Evolutionary conservation across 2,797 vertebrate species (phyloP).

Genomic region (Trachurus trachurus): DNA sequence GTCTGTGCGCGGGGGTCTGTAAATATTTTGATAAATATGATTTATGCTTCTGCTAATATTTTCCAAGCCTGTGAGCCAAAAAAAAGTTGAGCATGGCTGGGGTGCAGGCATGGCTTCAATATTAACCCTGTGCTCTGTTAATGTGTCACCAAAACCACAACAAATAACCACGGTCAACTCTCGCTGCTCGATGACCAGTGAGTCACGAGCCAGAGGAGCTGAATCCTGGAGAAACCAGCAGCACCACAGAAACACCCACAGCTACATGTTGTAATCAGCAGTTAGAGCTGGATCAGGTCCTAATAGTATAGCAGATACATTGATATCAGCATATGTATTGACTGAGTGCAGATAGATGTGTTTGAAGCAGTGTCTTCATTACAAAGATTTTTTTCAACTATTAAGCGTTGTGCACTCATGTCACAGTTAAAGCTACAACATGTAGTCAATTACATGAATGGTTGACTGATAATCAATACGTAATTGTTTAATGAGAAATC

Average conservation of each 20-base stretch:
- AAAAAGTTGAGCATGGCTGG: constrained; percentile 44
- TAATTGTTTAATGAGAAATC: not conserved
- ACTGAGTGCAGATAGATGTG: not conserved
- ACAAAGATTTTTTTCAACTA: no score
- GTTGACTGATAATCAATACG: not conserved
- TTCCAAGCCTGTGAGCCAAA: constrained; percentile 81
- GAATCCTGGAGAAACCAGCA: constrained; percentile 35
- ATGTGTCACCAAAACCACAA: constrained; percentile 62
- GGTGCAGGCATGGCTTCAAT: constrained; percentile 72
- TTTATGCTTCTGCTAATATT: constrained; percentile 84
- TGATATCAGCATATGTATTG: not conserved
- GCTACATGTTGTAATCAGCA: constrained; percentile 38
- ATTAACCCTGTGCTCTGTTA: constrained; percentile 65
- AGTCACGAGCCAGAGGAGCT: constrained; percentile 47
- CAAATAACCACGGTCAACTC: constrained; percentile 29
- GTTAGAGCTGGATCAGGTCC: not conserved
- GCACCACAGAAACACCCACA: constrained; percentile 21
- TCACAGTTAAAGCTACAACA: not conserved
- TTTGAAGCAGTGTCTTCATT: no score
- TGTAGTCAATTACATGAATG: not conserved
- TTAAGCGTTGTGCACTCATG: no score
- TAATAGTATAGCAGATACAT: not conserved
- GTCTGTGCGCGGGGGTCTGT: constrained; percentile 64
- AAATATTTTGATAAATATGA: constrained; percentile 83
- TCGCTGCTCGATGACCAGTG: constrained; percentile 27